Conservation (phyloP, 1,140 invertebrate genomes). For the Chionoecetes opilio region DNA sequence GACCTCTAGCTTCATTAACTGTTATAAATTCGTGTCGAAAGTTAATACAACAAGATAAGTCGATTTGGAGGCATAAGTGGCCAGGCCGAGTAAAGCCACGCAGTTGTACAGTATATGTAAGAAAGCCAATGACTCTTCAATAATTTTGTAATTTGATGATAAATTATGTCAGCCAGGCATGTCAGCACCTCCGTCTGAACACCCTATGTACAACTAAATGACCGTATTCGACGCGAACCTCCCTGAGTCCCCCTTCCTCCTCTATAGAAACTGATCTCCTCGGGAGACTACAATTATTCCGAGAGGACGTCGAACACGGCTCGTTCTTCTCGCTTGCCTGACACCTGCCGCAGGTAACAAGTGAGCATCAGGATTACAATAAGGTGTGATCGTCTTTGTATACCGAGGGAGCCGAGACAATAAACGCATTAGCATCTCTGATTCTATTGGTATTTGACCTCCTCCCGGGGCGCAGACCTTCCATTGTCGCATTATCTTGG, state of each 20-base stretch:
- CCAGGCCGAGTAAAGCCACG: neutral
- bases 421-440: conserved; percentile 28
- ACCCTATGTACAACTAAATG: neutral
- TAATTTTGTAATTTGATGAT: neutral
- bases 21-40: neutral
- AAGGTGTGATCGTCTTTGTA: conserved; percentile 28
- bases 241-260: neutral
- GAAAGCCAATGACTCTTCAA: neutral
- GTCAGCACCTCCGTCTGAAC: neutral
- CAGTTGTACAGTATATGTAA: too few species aligned
- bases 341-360: conserved; percentile 2
- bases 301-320: neutral
- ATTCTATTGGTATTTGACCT: conserved; percentile 20
- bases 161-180: neutral
- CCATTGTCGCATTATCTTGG: neutral
- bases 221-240: neutral
- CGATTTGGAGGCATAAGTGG: neutral
- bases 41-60: neutral
- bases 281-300: neutral
- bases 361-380: neutral
- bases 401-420: conserved; percentile 24
- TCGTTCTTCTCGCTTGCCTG: neutral
- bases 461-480: neutral
- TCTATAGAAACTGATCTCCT: neutral
- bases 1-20: neutral